Conservation (phyloP, 2,888 invertebrate genomes). For the Nineta flava region DNA sequence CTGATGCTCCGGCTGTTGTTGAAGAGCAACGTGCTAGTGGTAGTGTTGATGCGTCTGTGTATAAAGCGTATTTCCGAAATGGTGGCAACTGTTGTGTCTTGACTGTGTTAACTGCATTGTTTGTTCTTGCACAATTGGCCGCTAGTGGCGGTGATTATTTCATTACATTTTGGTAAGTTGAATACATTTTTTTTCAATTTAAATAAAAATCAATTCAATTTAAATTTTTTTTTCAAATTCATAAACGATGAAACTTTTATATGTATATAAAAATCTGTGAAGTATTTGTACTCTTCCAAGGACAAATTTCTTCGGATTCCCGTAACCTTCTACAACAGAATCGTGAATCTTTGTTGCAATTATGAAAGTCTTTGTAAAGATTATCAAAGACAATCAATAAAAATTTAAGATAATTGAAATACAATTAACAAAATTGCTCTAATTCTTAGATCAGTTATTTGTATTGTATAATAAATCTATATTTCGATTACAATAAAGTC, state of each 20-base stretch:
- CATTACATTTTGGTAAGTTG: conserved; percentile 52
- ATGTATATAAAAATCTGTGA: not conserved
- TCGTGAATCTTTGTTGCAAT: too few relatives aligned
- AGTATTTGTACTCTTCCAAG: too few relatives aligned
- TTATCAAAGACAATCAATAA: too few relatives aligned
- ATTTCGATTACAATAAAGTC: too few relatives aligned
- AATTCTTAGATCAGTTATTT: too few relatives aligned
- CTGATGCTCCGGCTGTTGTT: conserved; percentile 23
- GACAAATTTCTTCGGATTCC: too few relatives aligned
- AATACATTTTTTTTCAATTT: not conserved
- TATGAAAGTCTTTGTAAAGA: too few relatives aligned
- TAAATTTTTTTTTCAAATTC: not conserved
- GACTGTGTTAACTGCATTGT: conserved; percentile 40
- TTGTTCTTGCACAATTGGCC: conserved; percentile 46
- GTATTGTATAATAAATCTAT: too few relatives aligned
- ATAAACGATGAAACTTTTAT: not conserved
- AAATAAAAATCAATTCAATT: not conserved
- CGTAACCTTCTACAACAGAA: too few relatives aligned
- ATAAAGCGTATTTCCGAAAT: conserved; percentile 52
- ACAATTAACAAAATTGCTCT: too few relatives aligned
- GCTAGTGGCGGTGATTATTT: conserved; percentile 67
- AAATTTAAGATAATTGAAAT: too few relatives aligned
- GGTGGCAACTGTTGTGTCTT: conserved; percentile 50
- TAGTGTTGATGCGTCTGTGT: conserved; percentile 30
- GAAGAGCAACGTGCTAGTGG: conserved; percentile 47